Percentiles rank a stretch among this genome's conserved stretches.
Conservation (phyloP, 2,797 vertebrate species). For the Molossus alvarezi region DNA sequence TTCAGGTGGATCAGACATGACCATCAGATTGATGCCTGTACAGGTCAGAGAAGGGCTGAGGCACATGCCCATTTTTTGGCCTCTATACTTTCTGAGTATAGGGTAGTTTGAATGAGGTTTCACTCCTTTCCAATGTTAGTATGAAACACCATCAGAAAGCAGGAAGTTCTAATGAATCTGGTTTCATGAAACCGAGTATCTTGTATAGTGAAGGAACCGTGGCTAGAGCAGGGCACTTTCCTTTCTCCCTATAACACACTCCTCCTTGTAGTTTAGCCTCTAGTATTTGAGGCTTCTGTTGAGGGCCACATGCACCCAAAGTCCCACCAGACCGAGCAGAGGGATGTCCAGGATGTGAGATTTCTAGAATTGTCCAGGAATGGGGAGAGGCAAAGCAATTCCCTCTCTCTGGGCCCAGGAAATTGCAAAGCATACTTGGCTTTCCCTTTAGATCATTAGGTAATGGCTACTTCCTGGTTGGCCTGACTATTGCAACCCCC, state of each 20-base stretch:
- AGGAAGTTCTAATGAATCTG: neutral
- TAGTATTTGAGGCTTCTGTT: neutral
- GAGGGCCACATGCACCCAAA: neutral
- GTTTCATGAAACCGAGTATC: neutral
- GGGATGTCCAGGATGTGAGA: neutral
- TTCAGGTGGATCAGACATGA: neutral
- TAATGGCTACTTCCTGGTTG: neutral
- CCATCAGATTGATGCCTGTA: neutral
- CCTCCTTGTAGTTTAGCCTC: neutral
- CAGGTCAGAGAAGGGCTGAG: neutral
- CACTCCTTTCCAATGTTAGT: neutral
- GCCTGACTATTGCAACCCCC: neutral
- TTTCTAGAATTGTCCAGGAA: neutral
- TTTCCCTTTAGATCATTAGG: neutral
- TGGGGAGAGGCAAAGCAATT: neutral
- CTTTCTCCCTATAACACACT: neutral
- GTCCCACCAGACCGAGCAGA: neutral
- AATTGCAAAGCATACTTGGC: neutral
- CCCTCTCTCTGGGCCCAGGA: neutral
- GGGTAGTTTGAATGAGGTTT: constrained; percentile 3
- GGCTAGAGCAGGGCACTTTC: neutral
- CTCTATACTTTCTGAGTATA: neutral
- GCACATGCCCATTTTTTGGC: neutral
- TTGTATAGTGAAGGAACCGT: neutral
- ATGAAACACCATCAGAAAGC: neutral